Base-by-base conservation (phyloP, 2,888 invertebrate species). In the Dyspetes luteomarginatus region DNA sequence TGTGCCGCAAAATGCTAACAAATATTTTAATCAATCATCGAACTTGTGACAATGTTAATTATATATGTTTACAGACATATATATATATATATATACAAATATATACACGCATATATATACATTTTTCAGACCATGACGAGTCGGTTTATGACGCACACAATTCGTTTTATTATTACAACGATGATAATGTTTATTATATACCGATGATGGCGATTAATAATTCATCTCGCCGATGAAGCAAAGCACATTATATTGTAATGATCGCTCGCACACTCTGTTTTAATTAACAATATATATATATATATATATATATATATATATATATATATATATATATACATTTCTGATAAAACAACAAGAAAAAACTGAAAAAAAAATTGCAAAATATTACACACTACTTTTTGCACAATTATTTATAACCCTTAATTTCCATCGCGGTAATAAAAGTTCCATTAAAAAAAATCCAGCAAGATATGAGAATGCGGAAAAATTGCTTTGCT, bases 21-120 rank as follows among this genome's bases (percentile, higher is more conserved):
- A 69, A 81, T 65, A 65, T 69, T 74, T 69, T 69, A 73, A 74
- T 78, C 74, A 74, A 81, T 78, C 69, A 78, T 78, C 77, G 73
- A 78, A 78, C 43, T 56, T 64, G 68, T 72, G 77, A 77, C 56
- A 77, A 73, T 52, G 69, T 72, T 58, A 30, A 41, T 75, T 69
- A 82, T 50, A n/a, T n/a, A n/a, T n/a, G n/a, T n/a, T n/a, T n/a
- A 76, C 9, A 73, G 24, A 30, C 15, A 41, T 41, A 62, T 22
- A 36, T 48, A 48, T 4, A 48, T 48, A 48, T 48, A 48, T 45
- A 17, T 45, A 3, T 48, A 19, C 15, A 15, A 3, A 1, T 48
- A 15, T 48, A 4, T 48, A 5, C 5, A 15, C 3, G 45, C 4
- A 15, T 45, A 52, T 41, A 45, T 36, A 56, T 22, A 68, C 24